Evolutionary conservation across 2,797 vertebrate species (phyloP).

Genomic region (Gallinago nigripennis): DNA sequence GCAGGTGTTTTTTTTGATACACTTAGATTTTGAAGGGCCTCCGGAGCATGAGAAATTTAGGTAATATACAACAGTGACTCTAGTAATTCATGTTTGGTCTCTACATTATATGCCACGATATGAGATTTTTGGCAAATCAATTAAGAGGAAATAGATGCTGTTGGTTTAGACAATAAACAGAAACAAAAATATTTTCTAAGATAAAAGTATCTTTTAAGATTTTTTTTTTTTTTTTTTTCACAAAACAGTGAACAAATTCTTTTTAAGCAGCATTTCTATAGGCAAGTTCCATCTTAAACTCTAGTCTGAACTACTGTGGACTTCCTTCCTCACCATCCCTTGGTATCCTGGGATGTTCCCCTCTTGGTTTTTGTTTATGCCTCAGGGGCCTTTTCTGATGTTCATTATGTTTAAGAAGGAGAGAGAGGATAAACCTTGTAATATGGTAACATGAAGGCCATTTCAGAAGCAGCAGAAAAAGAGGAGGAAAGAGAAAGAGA

Average conservation of each 20-base stretch:
- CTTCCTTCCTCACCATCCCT: neutral
- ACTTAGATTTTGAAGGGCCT: neutral
- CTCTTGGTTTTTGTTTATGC: neutral
- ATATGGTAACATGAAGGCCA: neutral
- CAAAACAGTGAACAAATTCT: neutral
- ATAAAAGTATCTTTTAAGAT: neutral
- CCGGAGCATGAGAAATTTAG: neutral
- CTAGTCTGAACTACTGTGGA: neutral
- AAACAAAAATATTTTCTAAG: neutral
- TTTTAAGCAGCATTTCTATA: neutral
- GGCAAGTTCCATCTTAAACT: neutral
- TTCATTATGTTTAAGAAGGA: neutral
- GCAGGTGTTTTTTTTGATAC: accelerated
- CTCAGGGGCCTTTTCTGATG: neutral
- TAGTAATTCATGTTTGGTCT: neutral
- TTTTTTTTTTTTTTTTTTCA: neutral
- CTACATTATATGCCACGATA: too few relatives aligned
- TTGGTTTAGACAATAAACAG: neutral
- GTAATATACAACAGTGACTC: neutral
- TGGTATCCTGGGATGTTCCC: neutral
- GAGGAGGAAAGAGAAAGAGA: neutral
- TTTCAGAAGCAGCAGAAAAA: neutral
- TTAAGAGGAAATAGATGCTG: neutral
- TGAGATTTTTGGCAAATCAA: neutral
- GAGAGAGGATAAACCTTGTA: neutral